A percentile compares a stretch with the other conserved stretches of the same genome.
Conservation (phyloP, 2,113 vertebrate species). For the Leptocoma aspasia region DNA sequence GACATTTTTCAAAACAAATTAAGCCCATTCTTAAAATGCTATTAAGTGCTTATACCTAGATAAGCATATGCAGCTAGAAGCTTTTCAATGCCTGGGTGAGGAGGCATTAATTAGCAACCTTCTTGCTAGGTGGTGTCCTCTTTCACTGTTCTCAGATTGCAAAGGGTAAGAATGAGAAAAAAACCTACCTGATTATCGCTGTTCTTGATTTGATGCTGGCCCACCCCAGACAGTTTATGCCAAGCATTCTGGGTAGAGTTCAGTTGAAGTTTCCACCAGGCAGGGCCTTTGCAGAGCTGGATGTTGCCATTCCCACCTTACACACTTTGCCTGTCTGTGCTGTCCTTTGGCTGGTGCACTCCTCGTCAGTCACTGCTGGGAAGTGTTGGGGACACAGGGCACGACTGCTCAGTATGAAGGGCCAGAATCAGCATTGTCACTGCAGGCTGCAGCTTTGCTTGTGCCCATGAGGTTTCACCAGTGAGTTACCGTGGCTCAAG, state of each 20-base stretch:
- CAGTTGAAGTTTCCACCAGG: background rate
- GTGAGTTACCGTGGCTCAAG: background rate
- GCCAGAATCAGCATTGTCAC: background rate
- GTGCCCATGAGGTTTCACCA: background rate
- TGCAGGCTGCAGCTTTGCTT: background rate
- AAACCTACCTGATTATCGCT: background rate
- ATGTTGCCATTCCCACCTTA: background rate
- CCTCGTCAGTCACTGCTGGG: rapidly evolving
- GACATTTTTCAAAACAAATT: background rate
- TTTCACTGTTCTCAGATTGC: conserved; percentile 37
- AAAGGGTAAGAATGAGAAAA: background rate
- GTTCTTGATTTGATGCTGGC: background rate
- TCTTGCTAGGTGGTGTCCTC: background rate
- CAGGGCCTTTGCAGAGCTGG: background rate
- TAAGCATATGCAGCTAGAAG: background rate
- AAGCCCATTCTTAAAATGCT: background rate
- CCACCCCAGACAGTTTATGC: background rate
- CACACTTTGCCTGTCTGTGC: rapidly evolving
- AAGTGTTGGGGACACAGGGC: background rate
- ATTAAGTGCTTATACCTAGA: background rate
- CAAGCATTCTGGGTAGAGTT: background rate
- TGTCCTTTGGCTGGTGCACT: background rate
- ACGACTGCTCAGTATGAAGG: rapidly evolving
- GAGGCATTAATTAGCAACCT: conserved; percentile 28
- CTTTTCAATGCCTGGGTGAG: background rate